phyloP scores from a whole-genome alignment of 1,140 invertebrate genomes.

The Stegodyphus mimosarum region DNA sequence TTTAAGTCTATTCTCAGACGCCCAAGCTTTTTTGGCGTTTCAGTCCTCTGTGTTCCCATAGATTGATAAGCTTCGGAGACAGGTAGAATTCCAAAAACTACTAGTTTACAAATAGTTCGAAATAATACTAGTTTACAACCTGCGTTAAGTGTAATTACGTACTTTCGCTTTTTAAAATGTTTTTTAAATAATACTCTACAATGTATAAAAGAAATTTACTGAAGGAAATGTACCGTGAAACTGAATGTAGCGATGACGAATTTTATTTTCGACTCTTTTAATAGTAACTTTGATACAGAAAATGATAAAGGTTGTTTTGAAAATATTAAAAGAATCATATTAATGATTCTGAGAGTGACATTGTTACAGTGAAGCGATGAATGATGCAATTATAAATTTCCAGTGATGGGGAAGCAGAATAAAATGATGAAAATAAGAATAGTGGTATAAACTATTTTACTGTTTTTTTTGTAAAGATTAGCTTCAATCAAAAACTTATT shows the following conservation, averaged over 20 bases:
- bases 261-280: background rate
- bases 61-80: background rate
- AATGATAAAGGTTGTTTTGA: background rate
- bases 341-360: background rate
- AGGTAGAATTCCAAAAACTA: background rate
- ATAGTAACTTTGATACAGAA: background rate
- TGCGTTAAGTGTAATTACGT: background rate
- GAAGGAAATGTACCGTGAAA: background rate
- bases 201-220: background rate
- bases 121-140: background rate
- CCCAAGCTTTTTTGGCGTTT: too few relatives aligned
- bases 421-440: background rate
- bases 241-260: background rate
- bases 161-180: background rate
- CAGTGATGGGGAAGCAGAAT: background rate
- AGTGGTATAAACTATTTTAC: background rate
- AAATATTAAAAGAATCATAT: background rate
- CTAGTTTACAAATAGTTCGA: background rate
- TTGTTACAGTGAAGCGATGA: background rate
- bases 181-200: background rate
- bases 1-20: too few relatives aligned
- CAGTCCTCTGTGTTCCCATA: background rate
- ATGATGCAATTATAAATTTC: background rate
- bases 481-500: too few relatives aligned
- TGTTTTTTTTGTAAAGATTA: too few relatives aligned